phyloP scores from a whole-genome alignment of 2,888 invertebrate species.

The Barypeithes pellucidus region DNA sequence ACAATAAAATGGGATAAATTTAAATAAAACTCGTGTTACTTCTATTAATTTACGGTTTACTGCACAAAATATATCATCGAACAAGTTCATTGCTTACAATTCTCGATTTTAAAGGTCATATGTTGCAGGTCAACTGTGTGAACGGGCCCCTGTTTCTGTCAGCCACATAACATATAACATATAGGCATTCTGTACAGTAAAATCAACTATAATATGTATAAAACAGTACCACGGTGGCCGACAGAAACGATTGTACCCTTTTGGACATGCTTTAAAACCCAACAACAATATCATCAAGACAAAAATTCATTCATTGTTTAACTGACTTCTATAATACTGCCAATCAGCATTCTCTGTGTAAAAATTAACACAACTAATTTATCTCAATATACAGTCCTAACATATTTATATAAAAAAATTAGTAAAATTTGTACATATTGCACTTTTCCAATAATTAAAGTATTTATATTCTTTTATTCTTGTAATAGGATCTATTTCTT shows the following conservation, averaged over 20 bases:
- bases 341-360: conserved; percentile 70
- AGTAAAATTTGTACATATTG: conserved; percentile 84
- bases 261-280: conserved; percentile 45
- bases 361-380: conserved; percentile 66
- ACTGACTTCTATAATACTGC: conserved; percentile 67
- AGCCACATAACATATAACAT: conserved; percentile 59
- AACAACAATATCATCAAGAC: conserved; percentile 47
- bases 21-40: conserved; percentile 42
- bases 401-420: conserved; percentile 70
- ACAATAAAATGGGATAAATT: background rate
- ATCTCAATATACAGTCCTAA: conserved; percentile 69
- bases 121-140: conserved; percentile 67
- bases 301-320: conserved; percentile 48
- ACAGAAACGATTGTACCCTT: conserved; percentile 33
- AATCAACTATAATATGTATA: conserved; percentile 60
- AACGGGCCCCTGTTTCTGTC: conserved; percentile 37
- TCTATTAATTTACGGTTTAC: conserved; percentile 64
- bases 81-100: conserved; percentile 70
- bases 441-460: conserved; percentile 73
- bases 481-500: conserved; percentile 63
- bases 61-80: conserved; percentile 72
- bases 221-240: conserved; percentile 53
- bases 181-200: conserved; percentile 63
- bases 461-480: conserved; percentile 63
- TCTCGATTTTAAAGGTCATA: conserved; percentile 69